Conservation (phyloP, 2,113 vertebrate genomes). For the Coptodon rendalli region DNA sequence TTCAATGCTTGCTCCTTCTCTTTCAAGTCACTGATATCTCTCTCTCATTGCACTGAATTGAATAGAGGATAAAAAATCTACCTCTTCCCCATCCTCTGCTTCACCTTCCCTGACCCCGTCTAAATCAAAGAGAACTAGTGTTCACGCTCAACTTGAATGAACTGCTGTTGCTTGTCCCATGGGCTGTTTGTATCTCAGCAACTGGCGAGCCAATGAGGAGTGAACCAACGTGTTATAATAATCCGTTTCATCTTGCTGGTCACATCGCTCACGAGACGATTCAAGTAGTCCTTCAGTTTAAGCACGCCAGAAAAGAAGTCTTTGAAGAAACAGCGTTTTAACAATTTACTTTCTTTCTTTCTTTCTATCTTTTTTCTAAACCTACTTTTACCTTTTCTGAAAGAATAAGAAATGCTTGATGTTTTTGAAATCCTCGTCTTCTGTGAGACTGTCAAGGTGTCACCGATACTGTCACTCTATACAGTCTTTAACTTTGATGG, state of each 20-base stretch:
- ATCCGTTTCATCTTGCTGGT: slow-evolving; percentile 35
- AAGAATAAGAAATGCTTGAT: not conserved
- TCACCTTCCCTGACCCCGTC: slow-evolving; percentile 46
- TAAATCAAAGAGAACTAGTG: slow-evolving; percentile 53
- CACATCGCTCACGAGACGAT: not conserved
- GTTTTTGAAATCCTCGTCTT: not conserved
- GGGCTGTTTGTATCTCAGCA: slow-evolving; percentile 44
- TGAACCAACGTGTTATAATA: slow-evolving; percentile 26
- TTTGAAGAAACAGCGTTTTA: not conserved
- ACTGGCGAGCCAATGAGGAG: slow-evolving; percentile 32
- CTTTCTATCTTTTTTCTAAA: not conserved
- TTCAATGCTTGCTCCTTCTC: slow-evolving; percentile 30
- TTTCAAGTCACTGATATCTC: slow-evolving; percentile 50
- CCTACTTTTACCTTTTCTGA: not conserved
- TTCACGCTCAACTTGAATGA: slow-evolving; percentile 61
- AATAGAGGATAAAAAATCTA: slow-evolving; percentile 36
- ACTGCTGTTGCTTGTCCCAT: slow-evolving; percentile 38
- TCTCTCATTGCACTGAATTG: slow-evolving; percentile 1
- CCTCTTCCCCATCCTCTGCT: slow-evolving; percentile 21
- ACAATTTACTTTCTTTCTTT: not conserved
- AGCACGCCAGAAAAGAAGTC: not conserved
- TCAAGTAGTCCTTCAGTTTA: not conserved
- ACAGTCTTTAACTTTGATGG: not conserved
- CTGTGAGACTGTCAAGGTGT: not conserved
- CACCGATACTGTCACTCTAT: not conserved